Conservation (phyloP, 2,888 invertebrate genomes). For the Carabus problematicus region DNA sequence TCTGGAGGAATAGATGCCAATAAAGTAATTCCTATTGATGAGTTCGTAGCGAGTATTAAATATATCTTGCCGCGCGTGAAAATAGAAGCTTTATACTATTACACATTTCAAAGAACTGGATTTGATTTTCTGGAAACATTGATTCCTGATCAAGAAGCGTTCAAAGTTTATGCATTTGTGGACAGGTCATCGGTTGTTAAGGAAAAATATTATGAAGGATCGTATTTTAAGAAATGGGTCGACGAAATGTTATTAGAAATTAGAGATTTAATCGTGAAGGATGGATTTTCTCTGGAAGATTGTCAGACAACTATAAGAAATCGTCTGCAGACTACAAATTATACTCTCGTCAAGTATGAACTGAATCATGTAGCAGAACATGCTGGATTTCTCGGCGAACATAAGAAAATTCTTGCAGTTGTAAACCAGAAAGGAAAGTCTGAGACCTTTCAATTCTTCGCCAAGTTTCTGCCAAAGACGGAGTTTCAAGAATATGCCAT, state of each 20-base stretch:
- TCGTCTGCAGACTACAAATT: constrained; percentile 41
- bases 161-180: constrained; percentile 16
- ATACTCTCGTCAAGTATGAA: constrained; percentile 44
- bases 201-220: constrained; percentile 22
- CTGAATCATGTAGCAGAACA: constrained; percentile 45
- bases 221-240: constrained; percentile 31
- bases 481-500: constrained; percentile 61
- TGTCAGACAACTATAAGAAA: constrained; percentile 47
- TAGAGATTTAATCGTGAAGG: constrained; percentile 37
- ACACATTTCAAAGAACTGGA: constrained; percentile 26
- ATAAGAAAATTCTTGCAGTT: constrained; percentile 51
- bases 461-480: constrained; percentile 66
- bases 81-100: constrained; percentile 33
- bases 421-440: constrained; percentile 47
- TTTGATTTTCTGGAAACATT: constrained; percentile 25
- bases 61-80: constrained; percentile 22
- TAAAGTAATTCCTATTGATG: constrained; percentile 24
- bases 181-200: constrained; percentile 18
- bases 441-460: constrained; percentile 60
- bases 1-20: constrained; percentile 14
- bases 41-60: constrained; percentile 29
- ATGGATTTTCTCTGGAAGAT: constrained; percentile 47
- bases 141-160: constrained; percentile 24
- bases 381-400: constrained; percentile 50
- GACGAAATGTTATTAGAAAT: constrained; percentile 36